Percentiles rank a stretch among this genome's conserved stretches.
phyloP scores from a whole-genome alignment of 2,797 vertebrate genomes.

The Glossophaga mutica region DNA sequence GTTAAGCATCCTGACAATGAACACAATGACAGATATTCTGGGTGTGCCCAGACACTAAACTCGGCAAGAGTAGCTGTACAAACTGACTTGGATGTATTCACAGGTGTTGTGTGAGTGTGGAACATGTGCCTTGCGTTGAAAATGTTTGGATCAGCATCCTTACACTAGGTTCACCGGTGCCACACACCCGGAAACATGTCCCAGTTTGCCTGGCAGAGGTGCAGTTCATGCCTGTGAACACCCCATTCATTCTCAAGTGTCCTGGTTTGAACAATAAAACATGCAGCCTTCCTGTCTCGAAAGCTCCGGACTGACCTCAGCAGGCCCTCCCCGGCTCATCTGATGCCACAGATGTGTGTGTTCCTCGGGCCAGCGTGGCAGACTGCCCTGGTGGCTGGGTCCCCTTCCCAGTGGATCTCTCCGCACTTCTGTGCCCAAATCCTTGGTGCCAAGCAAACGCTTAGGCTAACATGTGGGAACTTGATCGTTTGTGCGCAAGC shows the following conservation, averaged over 20 bases:
- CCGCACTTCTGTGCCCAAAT: background rate
- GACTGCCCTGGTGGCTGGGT: background rate
- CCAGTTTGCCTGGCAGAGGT: constrained; percentile 31
- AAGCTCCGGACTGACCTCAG: background rate
- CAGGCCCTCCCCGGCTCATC: background rate
- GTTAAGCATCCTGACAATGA: background rate
- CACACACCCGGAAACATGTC: background rate
- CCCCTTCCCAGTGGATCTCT: background rate
- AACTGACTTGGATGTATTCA: background rate
- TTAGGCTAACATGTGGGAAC: background rate
- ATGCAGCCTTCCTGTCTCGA: background rate
- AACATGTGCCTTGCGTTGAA: background rate
- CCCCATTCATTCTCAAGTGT: background rate
- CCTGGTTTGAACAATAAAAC: background rate
- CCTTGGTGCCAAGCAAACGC: background rate
- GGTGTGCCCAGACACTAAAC: background rate
- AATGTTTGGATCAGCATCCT: background rate
- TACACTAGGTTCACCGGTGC: background rate
- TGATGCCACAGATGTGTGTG: background rate
- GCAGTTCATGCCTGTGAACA: background rate
- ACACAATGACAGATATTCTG: background rate
- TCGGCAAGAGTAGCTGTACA: background rate
- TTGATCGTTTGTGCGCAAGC: background rate
- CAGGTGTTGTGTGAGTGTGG: background rate
- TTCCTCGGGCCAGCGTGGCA: background rate